phyloP scores from a whole-genome alignment of 2,113 vertebrate genomes.

The Cryptoleucopteryx plumbea region DNA sequence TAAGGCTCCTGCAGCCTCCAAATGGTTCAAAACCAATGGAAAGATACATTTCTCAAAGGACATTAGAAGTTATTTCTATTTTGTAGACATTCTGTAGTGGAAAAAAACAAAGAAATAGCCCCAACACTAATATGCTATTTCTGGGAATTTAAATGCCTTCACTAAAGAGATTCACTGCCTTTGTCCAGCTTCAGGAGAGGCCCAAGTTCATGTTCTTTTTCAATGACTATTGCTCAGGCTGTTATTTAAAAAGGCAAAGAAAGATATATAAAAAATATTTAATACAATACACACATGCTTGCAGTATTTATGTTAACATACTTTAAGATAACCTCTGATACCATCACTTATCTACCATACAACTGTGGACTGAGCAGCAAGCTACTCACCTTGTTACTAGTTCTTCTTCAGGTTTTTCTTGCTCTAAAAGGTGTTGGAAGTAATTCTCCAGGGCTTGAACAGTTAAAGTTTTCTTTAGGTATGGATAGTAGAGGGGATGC shows the following conservation, averaged over 20 bases:
- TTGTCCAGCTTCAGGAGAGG: neutral
- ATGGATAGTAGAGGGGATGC: slow-evolving; percentile 83
- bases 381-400: slow-evolving; percentile 77
- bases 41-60: neutral
- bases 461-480: slow-evolving; percentile 85
- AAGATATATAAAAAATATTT: neutral
- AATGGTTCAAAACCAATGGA: neutral
- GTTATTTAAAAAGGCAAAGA: neutral
- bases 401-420: slow-evolving; percentile 13
- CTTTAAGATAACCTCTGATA: neutral
- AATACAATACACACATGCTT: neutral
- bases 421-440: slow-evolving; percentile 80
- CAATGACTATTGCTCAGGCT: neutral
- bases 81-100: neutral
- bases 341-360: neutral
- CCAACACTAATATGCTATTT: neutral
- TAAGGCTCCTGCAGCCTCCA: neutral
- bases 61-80: neutral
- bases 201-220: neutral
- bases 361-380: neutral
- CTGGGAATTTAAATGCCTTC: neutral
- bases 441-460: slow-evolving; percentile 76
- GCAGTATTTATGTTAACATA: neutral
- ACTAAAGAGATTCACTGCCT: neutral
- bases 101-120: neutral